Conservation (phyloP, 1,140 invertebrate genomes). For the Papilio glaucus region DNA sequence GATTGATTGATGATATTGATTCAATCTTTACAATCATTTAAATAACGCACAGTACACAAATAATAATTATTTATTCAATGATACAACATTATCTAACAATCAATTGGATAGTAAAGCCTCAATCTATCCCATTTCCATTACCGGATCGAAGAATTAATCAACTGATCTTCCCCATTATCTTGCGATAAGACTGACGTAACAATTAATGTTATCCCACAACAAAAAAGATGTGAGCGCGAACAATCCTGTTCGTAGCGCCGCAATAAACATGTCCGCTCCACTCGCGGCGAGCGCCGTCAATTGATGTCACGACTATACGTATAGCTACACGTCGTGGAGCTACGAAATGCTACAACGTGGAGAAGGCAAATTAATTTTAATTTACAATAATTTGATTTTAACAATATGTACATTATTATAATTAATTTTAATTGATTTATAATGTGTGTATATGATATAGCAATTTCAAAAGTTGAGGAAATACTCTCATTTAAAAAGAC, state of each 20-base stretch:
- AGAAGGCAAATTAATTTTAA: not conserved
- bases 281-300: not conserved
- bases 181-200: slow-evolving; percentile 32
- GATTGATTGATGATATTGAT: too few relatives aligned
- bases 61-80: not conserved
- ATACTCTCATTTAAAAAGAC: too few relatives aligned
- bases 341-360: slow-evolving; percentile 13
- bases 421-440: too few relatives aligned
- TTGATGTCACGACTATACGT: too few relatives aligned
- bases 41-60: not conserved
- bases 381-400: too few relatives aligned
- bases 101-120: not conserved
- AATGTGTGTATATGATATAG: too few relatives aligned
- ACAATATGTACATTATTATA: too few relatives aligned
- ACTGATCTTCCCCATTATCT: not conserved
- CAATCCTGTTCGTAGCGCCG: not conserved
- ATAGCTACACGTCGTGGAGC: not conserved
- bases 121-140: slow-evolving; percentile 7
- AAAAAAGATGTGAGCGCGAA: slow-evolving; percentile 4
- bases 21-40: not conserved
- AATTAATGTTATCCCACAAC: slow-evolving; percentile 28
- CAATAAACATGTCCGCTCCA: slow-evolving; percentile 8
- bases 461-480: too few relatives aligned
- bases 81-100: slow-evolving; percentile 1
- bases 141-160: not conserved